Conservation (phyloP, 64 coral and sea anemone genomes). For the Porites lutea region DNA sequence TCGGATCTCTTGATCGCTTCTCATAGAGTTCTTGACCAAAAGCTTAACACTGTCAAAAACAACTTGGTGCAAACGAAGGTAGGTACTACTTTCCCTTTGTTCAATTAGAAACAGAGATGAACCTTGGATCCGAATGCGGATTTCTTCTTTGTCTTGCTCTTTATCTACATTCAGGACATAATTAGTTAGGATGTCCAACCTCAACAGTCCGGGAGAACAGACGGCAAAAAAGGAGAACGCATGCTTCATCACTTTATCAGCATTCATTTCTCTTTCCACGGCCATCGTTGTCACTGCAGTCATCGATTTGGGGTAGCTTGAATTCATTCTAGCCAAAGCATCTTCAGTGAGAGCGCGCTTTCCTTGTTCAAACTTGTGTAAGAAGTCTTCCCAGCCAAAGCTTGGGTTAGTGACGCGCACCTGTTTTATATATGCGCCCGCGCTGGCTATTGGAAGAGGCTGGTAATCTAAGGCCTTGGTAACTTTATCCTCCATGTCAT, state of each 20-base stretch:
- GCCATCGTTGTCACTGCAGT: conserved; percentile 30
- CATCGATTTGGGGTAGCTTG: conserved; percentile 52
- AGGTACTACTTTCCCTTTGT: not conserved
- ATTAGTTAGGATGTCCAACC: conserved; percentile 32
- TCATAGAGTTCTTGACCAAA: not conserved
- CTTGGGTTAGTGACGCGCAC: not conserved
- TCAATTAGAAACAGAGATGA: conserved; percentile 16
- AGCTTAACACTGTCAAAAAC: not conserved
- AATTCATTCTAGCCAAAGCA: conserved; percentile 15
- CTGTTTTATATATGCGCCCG: conserved; percentile 39
- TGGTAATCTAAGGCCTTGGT: conserved; percentile 52
- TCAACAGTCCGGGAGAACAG: conserved; percentile 41
- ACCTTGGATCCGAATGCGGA: conserved; percentile 11
- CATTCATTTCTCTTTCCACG: conserved; percentile 16
- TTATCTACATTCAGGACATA: conserved; percentile 33
- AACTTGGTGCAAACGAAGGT: not conserved
- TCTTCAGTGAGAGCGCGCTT: conserved; percentile 50
- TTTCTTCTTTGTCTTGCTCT: conserved; percentile 8
- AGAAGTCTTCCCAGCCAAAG: conserved; percentile 44
- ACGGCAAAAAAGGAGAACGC: conserved; percentile 66
- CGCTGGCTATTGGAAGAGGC: conserved; percentile 51
- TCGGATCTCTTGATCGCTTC: not conserved
- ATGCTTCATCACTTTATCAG: conserved; percentile 45
- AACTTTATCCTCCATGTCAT: conserved; percentile 1
- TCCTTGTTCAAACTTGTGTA: conserved; percentile 68